Percentiles rank a stretch among this genome's conserved stretches.
These are phyloP conservation scores for Standfussiana lucernea DNA, from an alignment of 2,888 invertebrate genomes.

Conservation along the genomic window DNA sequence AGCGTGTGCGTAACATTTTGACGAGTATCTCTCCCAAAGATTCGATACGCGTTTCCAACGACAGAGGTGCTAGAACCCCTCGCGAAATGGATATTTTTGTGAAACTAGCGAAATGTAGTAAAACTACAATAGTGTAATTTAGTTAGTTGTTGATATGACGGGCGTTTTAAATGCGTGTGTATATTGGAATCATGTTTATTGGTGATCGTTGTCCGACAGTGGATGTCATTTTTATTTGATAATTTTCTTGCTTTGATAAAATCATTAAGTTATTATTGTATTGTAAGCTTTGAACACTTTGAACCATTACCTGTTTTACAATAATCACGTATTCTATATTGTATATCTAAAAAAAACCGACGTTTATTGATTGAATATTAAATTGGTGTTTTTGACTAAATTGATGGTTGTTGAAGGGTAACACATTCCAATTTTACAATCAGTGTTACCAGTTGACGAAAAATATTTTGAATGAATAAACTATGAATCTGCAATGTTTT, in stretches of 20 bases:
- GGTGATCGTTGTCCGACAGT: conserved; percentile 56
- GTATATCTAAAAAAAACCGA: neutral
- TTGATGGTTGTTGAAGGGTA: conserved; percentile 11
- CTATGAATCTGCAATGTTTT: conserved; percentile 3
- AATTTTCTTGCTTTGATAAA: neutral
- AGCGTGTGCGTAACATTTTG: conserved; percentile 56
- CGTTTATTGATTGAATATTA: conserved; percentile 4
- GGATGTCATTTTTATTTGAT: conserved; percentile 32
- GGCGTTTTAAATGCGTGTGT: conserved; percentile 59
- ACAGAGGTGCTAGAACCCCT: conserved; percentile 76
- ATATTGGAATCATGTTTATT: conserved; percentile 62
- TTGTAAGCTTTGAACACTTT: neutral
- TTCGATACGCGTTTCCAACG: conserved; percentile 68
- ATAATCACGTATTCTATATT: neutral
- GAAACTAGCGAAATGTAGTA: conserved; percentile 77
- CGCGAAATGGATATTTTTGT: conserved; percentile 72
- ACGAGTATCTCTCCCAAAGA: conserved; percentile 66
- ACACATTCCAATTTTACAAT: conserved; percentile 18
- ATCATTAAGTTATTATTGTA: conserved; percentile 11
- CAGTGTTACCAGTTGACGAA: conserved; percentile 24
- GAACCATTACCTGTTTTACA: conserved; percentile 11
- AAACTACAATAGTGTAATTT: conserved; percentile 76
- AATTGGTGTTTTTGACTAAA: conserved; percentile 15
- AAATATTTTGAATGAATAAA: conserved; percentile 17
- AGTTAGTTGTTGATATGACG: conserved; percentile 63